A percentile compares a stretch with the other conserved stretches of the same genome.
phyloP scores from a whole-genome alignment of 2,888 invertebrate species.

The Drosophila atripex region DNA sequence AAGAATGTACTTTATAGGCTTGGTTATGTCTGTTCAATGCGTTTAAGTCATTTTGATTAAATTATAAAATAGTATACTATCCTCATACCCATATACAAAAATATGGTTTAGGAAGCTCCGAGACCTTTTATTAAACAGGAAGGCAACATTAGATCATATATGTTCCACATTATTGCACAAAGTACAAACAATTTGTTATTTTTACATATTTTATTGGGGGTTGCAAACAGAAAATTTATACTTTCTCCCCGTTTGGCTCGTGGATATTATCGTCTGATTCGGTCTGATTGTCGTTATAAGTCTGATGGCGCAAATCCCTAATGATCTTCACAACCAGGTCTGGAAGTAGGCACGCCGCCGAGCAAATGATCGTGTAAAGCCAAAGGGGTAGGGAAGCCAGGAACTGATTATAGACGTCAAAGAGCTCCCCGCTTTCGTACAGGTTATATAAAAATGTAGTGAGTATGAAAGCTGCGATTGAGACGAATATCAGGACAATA shows the following conservation, averaged over 20 bases:
- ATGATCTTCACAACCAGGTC: constrained; percentile 82
- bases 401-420: constrained; percentile 86
- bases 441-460: constrained; percentile 86
- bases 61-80: too few species aligned
- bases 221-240: not conserved
- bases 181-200: not conserved
- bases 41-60: too few species aligned
- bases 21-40: too few species aligned
- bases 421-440: constrained; percentile 84
- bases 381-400: constrained; percentile 86
- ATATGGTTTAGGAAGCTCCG: too few species aligned
- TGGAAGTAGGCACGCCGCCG: constrained; percentile 85
- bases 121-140: too few species aligned
- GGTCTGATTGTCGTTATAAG: not conserved
- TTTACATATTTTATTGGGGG: not conserved
- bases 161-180: too few species aligned
- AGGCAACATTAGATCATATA: too few species aligned
- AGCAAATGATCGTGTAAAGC: constrained; percentile 85
- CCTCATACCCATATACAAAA: too few species aligned
- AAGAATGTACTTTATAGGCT: too few species aligned
- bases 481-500: constrained; percentile 84
- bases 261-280: not conserved
- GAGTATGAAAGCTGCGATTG: constrained; percentile 85
- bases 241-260: not conserved
- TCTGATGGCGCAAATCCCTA: constrained; percentile 52